Base-by-base conservation (phyloP, 2,797 vertebrate species). In the Tapera naevia region DNA sequence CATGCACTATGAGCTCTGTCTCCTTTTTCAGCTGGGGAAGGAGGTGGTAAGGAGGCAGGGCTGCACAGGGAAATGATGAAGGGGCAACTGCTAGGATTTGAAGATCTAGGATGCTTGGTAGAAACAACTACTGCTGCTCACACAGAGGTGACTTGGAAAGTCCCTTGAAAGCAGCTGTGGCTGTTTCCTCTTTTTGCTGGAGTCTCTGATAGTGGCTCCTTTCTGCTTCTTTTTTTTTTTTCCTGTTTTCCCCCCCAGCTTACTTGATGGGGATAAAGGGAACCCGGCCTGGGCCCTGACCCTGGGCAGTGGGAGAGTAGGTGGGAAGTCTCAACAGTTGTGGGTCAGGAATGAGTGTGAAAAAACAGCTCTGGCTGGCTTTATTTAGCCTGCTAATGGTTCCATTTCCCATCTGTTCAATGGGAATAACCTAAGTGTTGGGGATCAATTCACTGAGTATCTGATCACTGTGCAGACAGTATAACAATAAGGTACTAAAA, bases 401-500 rank as follows among this genome's bases (percentile, higher is more conserved):
- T 96, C 90, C 43, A 87, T 87, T 91, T 95, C 78, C 86, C 93
- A 82, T 94, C 95, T 96, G 90, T 94, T 96, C 86, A 80, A 1
- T 88, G 65, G 78, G 67, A 95, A 76, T 94, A 94, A 82, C 79
- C 57, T 87, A 65, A 93, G 74, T 91, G 94, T 87, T 88, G 78
- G 90, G 74, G 91, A 96, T 95, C 93, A 91, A 80, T 94, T 94
- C 95, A 51, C 71, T 28, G 56, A 88, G 78, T 96, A 76, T 88
- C 70, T 91, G 94, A 95, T 86, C 1, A 3, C 86, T 70, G 78
- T 15, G 1, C 86, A 88, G 94, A 80, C 91, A 94, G 91, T 90
- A 74, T 74, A 93, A 93, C 95, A 95, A 21, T 93, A 91, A 93
- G 88, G 88, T 95, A 91, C 95, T 97, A 95, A 97, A 96, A 97